phyloP scores from a whole-genome alignment of 1,140 invertebrate species.

The Drosophila dunni region DNA sequence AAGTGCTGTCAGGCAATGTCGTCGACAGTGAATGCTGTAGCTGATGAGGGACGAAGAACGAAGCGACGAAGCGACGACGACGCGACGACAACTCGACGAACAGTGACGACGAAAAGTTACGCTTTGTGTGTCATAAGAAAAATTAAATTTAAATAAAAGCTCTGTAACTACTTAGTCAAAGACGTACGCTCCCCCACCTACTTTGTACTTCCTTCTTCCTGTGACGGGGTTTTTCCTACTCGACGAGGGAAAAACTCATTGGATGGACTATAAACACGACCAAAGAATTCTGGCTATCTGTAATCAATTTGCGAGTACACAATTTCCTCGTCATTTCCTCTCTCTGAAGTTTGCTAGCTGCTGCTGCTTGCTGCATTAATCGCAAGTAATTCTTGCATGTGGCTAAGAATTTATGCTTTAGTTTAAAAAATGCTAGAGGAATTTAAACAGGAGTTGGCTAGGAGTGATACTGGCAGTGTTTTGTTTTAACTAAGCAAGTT shows the following conservation, averaged over 20 bases:
- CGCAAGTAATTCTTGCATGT: background rate
- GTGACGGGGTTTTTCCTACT: constrained; percentile 65
- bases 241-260: constrained; percentile 12
- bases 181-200: background rate
- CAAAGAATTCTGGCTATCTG: constrained; percentile 64
- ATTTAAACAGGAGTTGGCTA: no score
- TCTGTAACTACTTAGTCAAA: constrained; percentile 23
- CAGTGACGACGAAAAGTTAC: constrained; percentile 32
- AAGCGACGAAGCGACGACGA: constrained; percentile 10
- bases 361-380: constrained; percentile 48
- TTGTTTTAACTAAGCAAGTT: background rate
- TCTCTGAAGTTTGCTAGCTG: background rate
- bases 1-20: constrained; percentile 38
- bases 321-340: constrained; percentile 75
- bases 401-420: no score
- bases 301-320: constrained; percentile 71
- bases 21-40: constrained; percentile 21
- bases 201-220: background rate
- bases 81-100: constrained; percentile 9
- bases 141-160: constrained; percentile 69
- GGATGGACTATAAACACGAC: constrained; percentile 21
- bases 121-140: constrained; percentile 41
- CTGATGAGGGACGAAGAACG: constrained; percentile 28
- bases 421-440: no score
- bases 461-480: no score